These are phyloP conservation scores for Phalanger gymnotis DNA, from an alignment of 2,797 vertebrate genomes.

Conservation along the genomic window DNA sequence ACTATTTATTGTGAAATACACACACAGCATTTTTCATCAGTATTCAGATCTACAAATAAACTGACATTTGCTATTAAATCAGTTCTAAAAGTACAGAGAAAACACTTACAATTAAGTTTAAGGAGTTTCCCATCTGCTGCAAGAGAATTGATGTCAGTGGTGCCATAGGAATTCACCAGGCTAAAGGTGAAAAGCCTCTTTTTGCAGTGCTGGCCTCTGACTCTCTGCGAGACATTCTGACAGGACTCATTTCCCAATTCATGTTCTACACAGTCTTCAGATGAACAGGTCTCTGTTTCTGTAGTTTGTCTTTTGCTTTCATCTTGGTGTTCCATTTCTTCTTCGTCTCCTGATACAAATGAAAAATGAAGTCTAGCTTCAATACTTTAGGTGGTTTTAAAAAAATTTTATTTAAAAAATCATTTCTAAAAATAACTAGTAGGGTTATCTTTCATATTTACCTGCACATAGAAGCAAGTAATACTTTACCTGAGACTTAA, in stretches of 20 bases:
- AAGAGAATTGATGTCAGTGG: constrained; percentile 94
- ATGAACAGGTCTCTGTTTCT: constrained; percentile 88
- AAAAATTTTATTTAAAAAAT: background rate
- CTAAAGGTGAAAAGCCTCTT: constrained; percentile 93
- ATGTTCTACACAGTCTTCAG: constrained; percentile 87
- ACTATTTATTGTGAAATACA: background rate
- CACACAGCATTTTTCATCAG: background rate
- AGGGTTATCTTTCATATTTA: constrained; percentile 9
- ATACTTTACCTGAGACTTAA: background rate
- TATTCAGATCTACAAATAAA: background rate
- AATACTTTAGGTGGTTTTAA: background rate
- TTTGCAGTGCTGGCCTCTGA: constrained; percentile 78
- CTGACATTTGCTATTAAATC: background rate
- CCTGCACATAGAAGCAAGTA: background rate
- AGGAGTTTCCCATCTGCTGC: constrained; percentile 92
- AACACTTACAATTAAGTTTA: constrained; percentile 91
- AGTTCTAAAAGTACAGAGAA: background rate
- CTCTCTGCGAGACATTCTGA: constrained; percentile 57
- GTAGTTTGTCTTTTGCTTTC: constrained; percentile 81
- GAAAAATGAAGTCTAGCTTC: constrained; percentile 24
- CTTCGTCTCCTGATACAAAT: constrained; percentile 88
- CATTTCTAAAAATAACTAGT: background rate
- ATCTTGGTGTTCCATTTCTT: constrained; percentile 97
- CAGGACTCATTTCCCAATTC: constrained; percentile 86
- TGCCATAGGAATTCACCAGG: constrained; percentile 96